A percentile compares a stretch with the other conserved stretches of the same genome.
These are phyloP conservation scores for Psittacara wagleri DNA, from an alignment of 2,113 vertebrate species.

Conservation along the genomic window DNA sequence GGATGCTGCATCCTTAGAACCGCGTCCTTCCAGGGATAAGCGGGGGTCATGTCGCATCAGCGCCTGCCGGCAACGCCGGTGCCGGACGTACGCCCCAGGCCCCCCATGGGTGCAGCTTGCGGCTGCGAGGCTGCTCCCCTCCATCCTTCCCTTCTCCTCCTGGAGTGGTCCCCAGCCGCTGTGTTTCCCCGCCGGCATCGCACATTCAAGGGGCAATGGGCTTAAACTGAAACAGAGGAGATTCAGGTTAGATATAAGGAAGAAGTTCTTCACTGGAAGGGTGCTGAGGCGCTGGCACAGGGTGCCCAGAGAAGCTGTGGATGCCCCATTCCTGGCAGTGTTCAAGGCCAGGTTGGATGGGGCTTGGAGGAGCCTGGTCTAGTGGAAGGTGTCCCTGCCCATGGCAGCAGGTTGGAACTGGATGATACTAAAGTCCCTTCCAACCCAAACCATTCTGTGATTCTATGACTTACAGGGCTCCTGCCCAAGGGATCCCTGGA, in stretches of 20 bases:
- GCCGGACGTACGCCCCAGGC: background rate
- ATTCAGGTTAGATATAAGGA: background rate
- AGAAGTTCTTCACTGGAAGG: background rate
- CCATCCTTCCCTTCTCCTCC: background rate
- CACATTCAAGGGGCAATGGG: background rate
- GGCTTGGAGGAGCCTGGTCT: background rate
- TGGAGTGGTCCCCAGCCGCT: fast-evolving
- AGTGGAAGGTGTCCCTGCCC: background rate
- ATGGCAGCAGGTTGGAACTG: background rate
- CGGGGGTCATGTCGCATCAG: fast-evolving
- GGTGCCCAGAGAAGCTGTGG: background rate
- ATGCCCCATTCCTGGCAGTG: background rate
- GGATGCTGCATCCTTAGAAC: background rate
- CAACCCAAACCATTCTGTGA: background rate
- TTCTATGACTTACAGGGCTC: background rate
- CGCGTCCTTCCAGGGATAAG: background rate
- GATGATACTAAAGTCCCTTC: background rate
- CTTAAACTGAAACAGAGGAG: background rate
- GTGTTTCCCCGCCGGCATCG: background rate
- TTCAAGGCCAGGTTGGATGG: background rate
- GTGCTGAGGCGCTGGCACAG: background rate
- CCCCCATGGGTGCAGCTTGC: fast-evolving
- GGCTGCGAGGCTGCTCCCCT: background rate
- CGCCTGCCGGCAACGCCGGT: fast-evolving
- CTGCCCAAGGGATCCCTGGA: background rate